These are phyloP conservation scores for Incurvaria masculella DNA, from an alignment of 2,888 invertebrate species.

Conservation along the genomic window DNA sequence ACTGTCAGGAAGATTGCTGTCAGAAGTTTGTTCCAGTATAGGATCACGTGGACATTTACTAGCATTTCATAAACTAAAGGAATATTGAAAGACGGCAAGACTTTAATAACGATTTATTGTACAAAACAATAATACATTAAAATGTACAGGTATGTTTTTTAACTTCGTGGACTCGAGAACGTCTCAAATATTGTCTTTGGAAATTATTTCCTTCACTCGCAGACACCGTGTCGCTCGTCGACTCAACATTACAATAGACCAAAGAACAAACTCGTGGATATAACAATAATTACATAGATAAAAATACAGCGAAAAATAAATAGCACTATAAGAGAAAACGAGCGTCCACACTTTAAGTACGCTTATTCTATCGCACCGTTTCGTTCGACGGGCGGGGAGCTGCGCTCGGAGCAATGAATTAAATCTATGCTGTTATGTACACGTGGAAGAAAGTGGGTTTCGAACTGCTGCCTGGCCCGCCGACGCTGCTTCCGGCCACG, in stretches of 20 bases:
- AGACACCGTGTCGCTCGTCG: slow-evolving; percentile 57
- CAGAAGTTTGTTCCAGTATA: no score
- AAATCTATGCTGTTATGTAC: neutral
- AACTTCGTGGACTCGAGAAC: slow-evolving; percentile 47
- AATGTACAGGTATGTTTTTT: slow-evolving; percentile 60
- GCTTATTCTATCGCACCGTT: slow-evolving; percentile 53
- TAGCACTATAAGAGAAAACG: slow-evolving; percentile 53
- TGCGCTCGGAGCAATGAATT: neutral
- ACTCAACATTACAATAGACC: slow-evolving; percentile 54
- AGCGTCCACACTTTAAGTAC: slow-evolving; percentile 54
- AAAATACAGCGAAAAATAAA: slow-evolving; percentile 41
- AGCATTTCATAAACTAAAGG: neutral
- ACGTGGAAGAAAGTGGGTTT: slow-evolving; percentile 27
- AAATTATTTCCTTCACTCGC: slow-evolving; percentile 50
- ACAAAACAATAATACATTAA: slow-evolving; percentile 61
- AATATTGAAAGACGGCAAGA: slow-evolving; percentile 18
- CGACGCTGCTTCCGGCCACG: slow-evolving; percentile 19
- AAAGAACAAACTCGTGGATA: slow-evolving; percentile 49
- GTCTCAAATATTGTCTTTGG: slow-evolving; percentile 49
- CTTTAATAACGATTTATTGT: slow-evolving; percentile 60
- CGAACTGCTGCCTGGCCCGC: slow-evolving; percentile 23
- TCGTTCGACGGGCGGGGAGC: slow-evolving; percentile 50
- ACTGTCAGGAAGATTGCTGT: no score
- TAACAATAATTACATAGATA: slow-evolving; percentile 50
- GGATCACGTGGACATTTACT: no score